Conservation (phyloP, 2,113 vertebrate species). For the Erpornis zantholeuca region DNA sequence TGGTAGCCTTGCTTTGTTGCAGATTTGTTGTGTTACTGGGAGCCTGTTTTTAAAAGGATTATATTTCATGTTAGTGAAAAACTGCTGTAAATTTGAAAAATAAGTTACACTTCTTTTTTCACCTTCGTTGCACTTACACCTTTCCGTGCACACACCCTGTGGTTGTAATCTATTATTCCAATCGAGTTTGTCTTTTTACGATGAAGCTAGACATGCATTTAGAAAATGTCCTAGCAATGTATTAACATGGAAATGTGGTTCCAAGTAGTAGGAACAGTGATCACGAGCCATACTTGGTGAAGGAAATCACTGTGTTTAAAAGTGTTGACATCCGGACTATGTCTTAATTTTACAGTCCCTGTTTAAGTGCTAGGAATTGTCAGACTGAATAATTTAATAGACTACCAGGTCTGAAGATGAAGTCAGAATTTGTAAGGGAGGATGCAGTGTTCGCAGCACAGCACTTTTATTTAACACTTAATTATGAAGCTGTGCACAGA, state of each 20-base stretch:
- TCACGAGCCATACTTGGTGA: constrained; percentile 41
- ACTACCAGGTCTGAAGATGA: constrained; percentile 41
- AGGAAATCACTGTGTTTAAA: neutral
- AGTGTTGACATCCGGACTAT: constrained; percentile 51
- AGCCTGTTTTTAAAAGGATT: neutral
- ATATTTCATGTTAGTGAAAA: neutral
- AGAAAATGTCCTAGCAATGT: neutral
- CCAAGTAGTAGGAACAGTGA: constrained; percentile 60
- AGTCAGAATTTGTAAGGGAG: constrained; percentile 57
- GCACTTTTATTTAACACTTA: constrained; percentile 58
- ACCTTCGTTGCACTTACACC: neutral
- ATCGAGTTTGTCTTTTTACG: neutral
- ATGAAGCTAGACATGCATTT: neutral
- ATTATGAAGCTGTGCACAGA: constrained; percentile 62
- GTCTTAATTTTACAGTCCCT: constrained; percentile 48
- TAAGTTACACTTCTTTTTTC: neutral
- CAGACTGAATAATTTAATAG: constrained; percentile 40
- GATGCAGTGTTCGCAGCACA: neutral
- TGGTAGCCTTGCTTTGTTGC: neutral
- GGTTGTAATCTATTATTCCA: neutral
- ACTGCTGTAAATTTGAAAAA: neutral
- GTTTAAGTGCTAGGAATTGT: constrained; percentile 41
- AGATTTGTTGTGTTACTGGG: neutral
- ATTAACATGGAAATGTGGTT: constrained; percentile 41
- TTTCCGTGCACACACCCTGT: neutral